These are phyloP conservation scores for Euleptes europaea DNA, from an alignment of 2,113 vertebrate species.

Conservation along the genomic window DNA sequence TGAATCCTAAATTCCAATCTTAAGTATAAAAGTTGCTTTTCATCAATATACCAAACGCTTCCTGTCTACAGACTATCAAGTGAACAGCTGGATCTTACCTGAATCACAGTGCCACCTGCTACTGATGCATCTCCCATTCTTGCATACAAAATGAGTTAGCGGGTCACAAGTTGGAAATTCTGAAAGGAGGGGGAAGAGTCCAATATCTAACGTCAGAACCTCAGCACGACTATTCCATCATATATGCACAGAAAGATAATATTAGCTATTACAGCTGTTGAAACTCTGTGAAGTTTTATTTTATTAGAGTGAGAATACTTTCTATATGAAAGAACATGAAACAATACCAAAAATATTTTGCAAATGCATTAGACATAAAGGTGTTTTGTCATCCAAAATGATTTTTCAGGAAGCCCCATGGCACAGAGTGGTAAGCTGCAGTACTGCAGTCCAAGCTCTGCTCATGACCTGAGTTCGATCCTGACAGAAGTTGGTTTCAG, in stretches of 20 bases:
- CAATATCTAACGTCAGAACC: conserved; percentile 32
- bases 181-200: conserved; percentile 61
- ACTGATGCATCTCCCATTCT: conserved; percentile 91
- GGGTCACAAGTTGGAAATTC: conserved; percentile 93
- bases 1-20: background rate
- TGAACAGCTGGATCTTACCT: conserved; percentile 75
- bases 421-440: no score
- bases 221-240: background rate
- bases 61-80: background rate
- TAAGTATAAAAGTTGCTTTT: background rate
- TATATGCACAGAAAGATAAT: background rate
- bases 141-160: conserved; percentile 90
- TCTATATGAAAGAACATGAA: background rate
- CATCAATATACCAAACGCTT: background rate
- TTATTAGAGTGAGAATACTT: background rate
- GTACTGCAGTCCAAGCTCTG: no score
- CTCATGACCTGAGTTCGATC: no score
- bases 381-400: background rate
- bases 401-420: no score
- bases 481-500: no score
- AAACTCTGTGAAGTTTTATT: background rate
- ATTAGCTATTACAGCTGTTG: background rate
- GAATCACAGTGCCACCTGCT: conserved; percentile 94
- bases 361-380: background rate
- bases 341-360: background rate